A percentile compares a stretch with the other conserved stretches of the same genome.
Conservation (phyloP, 1,140 invertebrate genomes). For the Lepidurus apus region DNA sequence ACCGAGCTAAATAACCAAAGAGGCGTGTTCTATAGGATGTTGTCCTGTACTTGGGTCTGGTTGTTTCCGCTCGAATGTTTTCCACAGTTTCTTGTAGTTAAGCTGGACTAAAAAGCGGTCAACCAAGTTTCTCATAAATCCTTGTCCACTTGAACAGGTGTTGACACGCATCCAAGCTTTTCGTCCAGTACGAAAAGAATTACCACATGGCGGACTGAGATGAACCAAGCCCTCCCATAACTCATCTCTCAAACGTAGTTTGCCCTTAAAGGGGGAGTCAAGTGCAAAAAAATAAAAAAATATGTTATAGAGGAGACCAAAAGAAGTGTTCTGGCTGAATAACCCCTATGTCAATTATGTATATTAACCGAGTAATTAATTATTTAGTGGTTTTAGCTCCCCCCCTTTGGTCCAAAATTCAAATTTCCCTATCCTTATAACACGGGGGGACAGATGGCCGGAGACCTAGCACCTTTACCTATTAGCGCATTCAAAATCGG, state of each 20-base stretch:
- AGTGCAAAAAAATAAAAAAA: too few relatives aligned
- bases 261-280: too few relatives aligned
- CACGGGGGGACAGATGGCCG: too few relatives aligned
- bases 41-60: slow-evolving; percentile 11
- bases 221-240: not conserved
- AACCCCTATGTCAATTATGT: too few relatives aligned
- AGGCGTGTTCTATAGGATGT: not conserved
- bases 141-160: not conserved
- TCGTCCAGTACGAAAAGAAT: not conserved
- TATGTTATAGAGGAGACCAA: too few relatives aligned
- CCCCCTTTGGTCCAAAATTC: too few relatives aligned
- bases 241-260: not conserved
- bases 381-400: too few relatives aligned
- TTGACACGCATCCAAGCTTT: not conserved
- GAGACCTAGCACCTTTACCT: too few relatives aligned
- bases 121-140: not conserved
- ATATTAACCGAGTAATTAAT: too few relatives aligned
- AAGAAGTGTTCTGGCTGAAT: too few relatives aligned
- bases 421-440: too few relatives aligned
- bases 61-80: slow-evolving; percentile 2
- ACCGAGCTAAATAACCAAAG: not conserved
- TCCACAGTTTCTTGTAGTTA: not conserved
- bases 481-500: too few relatives aligned
- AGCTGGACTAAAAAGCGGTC: not conserved
- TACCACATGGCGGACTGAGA: not conserved